Evolutionary conservation across 2,888 invertebrate genomes (phyloP), one percentile per base, ranked within the genome.

Genomic region (Rhagonycha fulva): DNA sequence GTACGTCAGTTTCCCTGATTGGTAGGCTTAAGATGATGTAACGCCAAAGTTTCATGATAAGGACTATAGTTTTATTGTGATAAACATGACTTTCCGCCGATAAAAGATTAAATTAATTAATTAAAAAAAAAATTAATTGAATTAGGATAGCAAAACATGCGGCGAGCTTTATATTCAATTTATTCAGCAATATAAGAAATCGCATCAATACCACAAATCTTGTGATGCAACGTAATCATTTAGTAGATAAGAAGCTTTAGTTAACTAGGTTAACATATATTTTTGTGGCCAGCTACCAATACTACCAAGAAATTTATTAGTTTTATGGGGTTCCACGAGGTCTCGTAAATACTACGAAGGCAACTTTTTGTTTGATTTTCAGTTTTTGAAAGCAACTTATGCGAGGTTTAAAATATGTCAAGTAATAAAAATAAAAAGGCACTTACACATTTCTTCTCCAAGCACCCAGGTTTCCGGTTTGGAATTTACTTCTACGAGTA

Each of bases 401-500:
- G 19, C 19, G 19, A 19, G 19, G 19, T 19, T 47, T 47, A 47
- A 47, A 4, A 47, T n/a, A 47, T 47, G 5, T n/a, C 5, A 47
- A 47, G 47, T n/a, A 47, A 47, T 47, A 47, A 47, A 47, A 47
- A 47, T n/a, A 47, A 47, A 47, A 47, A n/a, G 61, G 74, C 87
- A 96, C 98, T 96, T 90, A 98, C 98, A 98, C 92, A 98, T 93
- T 86, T 94, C 93, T 85, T 94, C 94, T 66, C 98, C 98, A 71
- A 98, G 92, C 80, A 96, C 93, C 98, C 98, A 98, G 2, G 96
- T 94, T 87, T 97, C 96, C 12, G 96, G 96, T 82, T 93, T 93
- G 10, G 96, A 94, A 87, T 97, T 96, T 71, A 98, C 95, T 87
- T 98, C 98, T n/a, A 98, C 95, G 61, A 98, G 90, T 32, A 97